Conservation (phyloP, 2,888 invertebrate genomes). For the Melieria picta region DNA sequence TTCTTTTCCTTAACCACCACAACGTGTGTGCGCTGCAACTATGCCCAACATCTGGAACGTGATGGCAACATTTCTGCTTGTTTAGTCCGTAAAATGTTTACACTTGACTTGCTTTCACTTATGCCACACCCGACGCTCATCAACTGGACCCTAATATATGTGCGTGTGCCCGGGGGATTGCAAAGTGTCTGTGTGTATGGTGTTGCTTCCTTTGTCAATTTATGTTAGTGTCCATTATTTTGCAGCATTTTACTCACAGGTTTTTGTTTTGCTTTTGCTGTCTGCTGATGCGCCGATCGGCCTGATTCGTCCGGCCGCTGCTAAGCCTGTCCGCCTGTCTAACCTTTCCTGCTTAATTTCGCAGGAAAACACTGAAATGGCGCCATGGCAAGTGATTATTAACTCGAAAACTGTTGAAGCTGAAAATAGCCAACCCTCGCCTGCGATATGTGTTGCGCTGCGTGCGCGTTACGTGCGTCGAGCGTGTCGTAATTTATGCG, state of each 20-base stretch:
- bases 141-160: background rate
- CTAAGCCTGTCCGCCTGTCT: background rate
- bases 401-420: constrained; percentile 54
- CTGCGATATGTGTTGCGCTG: background rate
- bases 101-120: constrained; percentile 23
- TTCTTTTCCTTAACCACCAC: background rate
- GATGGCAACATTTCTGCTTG: constrained; percentile 15
- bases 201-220: background rate
- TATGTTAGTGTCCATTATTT: constrained; percentile 16
- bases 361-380: constrained; percentile 41
- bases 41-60: constrained; percentile 13
- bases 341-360: constrained; percentile 6
- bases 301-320: background rate
- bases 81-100: constrained; percentile 25
- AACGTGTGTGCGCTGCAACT: background rate
- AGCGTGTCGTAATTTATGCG: no score
- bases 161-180: background rate
- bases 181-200: background rate
- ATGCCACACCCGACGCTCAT: background rate
- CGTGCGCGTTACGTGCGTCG: no score
- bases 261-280: background rate
- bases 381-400: constrained; percentile 50
- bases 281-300: background rate
- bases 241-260: constrained; percentile 5
- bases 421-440: constrained; percentile 46